Evolutionary conservation across 2,888 invertebrate genomes (phyloP).

Genomic region (Caradrina kadenii): DNA sequence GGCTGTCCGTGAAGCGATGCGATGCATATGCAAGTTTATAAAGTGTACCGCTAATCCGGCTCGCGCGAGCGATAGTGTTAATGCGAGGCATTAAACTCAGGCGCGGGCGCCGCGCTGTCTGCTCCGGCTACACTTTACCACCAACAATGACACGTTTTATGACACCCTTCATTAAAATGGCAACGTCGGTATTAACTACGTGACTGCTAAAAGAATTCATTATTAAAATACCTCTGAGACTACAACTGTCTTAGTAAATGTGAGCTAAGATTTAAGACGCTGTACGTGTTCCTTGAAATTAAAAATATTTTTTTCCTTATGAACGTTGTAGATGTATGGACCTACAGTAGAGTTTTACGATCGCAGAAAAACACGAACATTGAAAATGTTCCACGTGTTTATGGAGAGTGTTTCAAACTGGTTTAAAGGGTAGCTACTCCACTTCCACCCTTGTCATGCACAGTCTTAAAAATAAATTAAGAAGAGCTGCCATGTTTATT

Average conservation of each 20-base stretch:
- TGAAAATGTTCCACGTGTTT: constrained; percentile 42
- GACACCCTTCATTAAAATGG: constrained; percentile 82
- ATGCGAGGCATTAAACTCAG: constrained; percentile 71
- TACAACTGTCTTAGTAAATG: constrained; percentile 83
- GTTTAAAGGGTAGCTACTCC: constrained; percentile 31
- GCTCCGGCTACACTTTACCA: constrained; percentile 54
- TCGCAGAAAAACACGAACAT: constrained; percentile 47
- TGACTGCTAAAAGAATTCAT: constrained; percentile 85
- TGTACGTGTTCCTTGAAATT: constrained; percentile 81
- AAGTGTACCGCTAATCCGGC: constrained; percentile 71
- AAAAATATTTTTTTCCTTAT: constrained; percentile 69
- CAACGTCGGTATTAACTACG: constrained; percentile 82
- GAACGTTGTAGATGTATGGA: constrained; percentile 54
- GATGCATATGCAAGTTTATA: constrained; percentile 68
- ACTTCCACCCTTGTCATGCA: constrained; percentile 42
- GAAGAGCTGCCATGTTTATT: constrained; percentile 56
- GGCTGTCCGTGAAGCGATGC: constrained; percentile 34
- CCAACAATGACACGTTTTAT: constrained; percentile 82
- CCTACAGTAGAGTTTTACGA: constrained; percentile 41
- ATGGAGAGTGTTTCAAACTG: constrained; percentile 42
- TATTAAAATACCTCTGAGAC: constrained; percentile 86
- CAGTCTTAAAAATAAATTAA: constrained; percentile 58
- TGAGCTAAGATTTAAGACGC: constrained; percentile 84
- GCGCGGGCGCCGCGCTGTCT: constrained; percentile 44
- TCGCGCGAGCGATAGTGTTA: constrained; percentile 72